These are phyloP conservation scores for Coccyzus lansbergi DNA, from an alignment of 2,797 vertebrate genomes.

Conservation along the genomic window DNA sequence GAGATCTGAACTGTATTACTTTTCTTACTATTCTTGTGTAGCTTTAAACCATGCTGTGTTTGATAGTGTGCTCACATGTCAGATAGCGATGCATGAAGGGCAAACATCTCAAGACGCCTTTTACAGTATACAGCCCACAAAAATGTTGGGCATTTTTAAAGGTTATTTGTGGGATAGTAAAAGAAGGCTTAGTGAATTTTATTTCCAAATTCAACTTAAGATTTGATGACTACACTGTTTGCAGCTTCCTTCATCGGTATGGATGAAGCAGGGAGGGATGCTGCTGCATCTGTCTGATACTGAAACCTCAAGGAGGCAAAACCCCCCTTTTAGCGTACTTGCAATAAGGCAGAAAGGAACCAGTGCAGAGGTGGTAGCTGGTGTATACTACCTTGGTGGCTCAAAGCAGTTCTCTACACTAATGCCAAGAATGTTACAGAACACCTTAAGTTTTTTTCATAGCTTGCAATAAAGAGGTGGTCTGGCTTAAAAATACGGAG, in stretches of 20 bases:
- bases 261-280: neutral
- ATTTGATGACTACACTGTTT: neutral
- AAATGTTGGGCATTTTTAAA: slow-evolving; percentile 32
- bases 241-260: neutral
- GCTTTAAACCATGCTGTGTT: neutral
- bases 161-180: slow-evolving; percentile 20
- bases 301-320: neutral
- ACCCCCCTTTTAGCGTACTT: rapidly evolving
- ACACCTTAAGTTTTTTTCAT: neutral
- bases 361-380: neutral
- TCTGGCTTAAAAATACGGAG: neutral
- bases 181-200: slow-evolving; percentile 13
- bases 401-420: neutral
- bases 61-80: neutral
- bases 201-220: slow-evolving; percentile 41
- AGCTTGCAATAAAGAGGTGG: rapidly evolving
- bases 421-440: neutral
- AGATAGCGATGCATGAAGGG: neutral
- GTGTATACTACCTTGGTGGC: neutral
- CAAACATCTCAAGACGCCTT: neutral
- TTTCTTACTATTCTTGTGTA: neutral
- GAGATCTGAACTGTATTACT: neutral
- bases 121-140: slow-evolving; percentile 48
- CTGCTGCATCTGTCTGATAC: neutral
- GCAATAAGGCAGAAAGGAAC: neutral